These are phyloP conservation scores for Falcaria lacertinaria DNA, from an alignment of 2,888 invertebrate species.

Conservation along the genomic window DNA sequence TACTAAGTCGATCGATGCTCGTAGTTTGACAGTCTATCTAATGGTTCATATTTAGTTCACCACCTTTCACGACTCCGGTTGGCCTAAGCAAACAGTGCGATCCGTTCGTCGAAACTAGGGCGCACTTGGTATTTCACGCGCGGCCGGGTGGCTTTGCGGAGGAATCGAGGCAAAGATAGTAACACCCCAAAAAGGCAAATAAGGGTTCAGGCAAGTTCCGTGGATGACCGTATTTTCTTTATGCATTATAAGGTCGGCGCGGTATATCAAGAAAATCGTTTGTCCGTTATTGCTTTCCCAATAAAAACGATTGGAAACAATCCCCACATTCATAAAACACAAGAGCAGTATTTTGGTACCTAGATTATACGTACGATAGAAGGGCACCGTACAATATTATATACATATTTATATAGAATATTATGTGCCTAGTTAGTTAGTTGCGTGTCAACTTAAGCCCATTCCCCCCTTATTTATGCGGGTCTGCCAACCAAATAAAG, in stretches of 20 bases:
- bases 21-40: conserved; percentile 45
- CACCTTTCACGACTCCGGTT: conserved; percentile 57
- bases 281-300: conserved; percentile 59
- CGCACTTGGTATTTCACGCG: conserved; percentile 78
- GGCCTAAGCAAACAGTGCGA: conserved; percentile 74
- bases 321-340: conserved; percentile 55
- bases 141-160: conserved; percentile 67
- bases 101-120: conserved; percentile 71
- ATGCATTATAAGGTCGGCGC: conserved; percentile 62
- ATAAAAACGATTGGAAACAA: conserved; percentile 57
- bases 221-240: conserved; percentile 69
- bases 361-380: conserved; percentile 35
- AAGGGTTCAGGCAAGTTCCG: conserved; percentile 66
- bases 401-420: too few species aligned
- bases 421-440: too few species aligned
- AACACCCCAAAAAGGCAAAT: conserved; percentile 73
- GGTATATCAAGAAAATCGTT: conserved; percentile 59
- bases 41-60: conserved; percentile 66
- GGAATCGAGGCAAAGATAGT: conserved; percentile 72
- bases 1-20: conserved; percentile 38
- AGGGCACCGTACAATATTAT: conserved; percentile 21
- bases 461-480: conserved; percentile 66
- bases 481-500: conserved; percentile 68
- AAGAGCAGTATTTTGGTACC: conserved; percentile 46
- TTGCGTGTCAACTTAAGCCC: conserved; percentile 40